Percentiles rank a stretch among this genome's conserved stretches.
phyloP scores from a whole-genome alignment of 2,797 vertebrate genomes.

The Martes flavigula region DNA sequence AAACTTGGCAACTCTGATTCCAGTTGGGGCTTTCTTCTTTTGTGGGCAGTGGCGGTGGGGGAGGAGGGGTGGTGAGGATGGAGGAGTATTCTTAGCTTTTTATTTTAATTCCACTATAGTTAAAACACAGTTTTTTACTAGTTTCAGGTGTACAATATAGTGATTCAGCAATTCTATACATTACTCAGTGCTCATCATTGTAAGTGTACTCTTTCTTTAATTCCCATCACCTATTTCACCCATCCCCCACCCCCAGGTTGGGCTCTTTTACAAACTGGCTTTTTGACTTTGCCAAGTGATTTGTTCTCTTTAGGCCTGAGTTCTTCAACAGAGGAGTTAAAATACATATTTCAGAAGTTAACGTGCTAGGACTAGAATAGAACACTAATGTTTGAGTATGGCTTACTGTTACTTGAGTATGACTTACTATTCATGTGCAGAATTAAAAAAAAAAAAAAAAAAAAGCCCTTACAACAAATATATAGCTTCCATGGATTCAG shows the following conservation, averaged over 20 bases:
- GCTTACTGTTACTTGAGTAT: not conserved
- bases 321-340: not conserved
- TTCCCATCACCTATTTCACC: not conserved
- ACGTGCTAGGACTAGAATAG: not conserved
- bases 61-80: not conserved
- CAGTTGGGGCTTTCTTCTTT: not conserved
- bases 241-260: not conserved
- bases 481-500: not conserved
- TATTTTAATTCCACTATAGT: not conserved
- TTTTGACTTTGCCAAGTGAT: not conserved
- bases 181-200: not conserved
- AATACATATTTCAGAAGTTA: not conserved
- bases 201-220: not conserved
- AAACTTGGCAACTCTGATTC: not conserved
- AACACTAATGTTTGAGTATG: not conserved
- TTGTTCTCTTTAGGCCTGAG: not conserved
- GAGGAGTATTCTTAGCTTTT: not conserved
- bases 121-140: not conserved
- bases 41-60: too few species aligned
- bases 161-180: not conserved
- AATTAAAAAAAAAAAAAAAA: not conserved
- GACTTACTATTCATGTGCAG: not conserved
- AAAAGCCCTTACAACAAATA: not conserved
- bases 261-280: not conserved
- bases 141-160: not conserved